Conservation (phyloP, 2,888 invertebrate genomes). For the Lumbricus terrestris region DNA sequence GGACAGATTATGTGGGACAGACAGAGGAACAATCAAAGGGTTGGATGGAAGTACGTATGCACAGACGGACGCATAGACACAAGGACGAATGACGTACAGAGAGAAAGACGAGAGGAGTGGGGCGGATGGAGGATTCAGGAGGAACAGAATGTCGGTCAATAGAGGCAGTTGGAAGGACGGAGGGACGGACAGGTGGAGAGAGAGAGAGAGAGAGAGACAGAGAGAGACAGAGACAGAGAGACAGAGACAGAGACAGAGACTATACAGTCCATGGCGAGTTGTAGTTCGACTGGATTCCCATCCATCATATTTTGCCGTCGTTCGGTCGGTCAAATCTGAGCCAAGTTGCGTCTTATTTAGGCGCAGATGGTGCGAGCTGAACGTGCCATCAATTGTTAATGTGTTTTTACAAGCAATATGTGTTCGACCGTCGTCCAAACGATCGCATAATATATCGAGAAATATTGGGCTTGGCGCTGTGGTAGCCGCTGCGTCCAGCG, state of each 20-base stretch:
- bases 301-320: not conserved
- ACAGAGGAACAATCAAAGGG: too few relatives aligned
- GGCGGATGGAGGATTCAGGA: too few relatives aligned
- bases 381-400: conserved; percentile 10
- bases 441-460: not conserved
- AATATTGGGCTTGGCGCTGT: not conserved
- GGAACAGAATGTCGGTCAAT: too few relatives aligned
- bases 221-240: not conserved
- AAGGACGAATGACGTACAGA: not conserved
- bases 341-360: conserved; percentile 11
- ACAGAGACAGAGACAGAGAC: not conserved
- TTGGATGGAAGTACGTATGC: not conserved
- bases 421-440: not conserved
- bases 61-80: not conserved
- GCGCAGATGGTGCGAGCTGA: not conserved
- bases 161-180: not conserved
- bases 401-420: conserved; percentile 5
- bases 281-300: not conserved
- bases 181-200: not conserved
- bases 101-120: not conserved
- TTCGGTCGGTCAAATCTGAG: not conserved
- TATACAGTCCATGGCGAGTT: not conserved
- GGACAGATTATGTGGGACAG: too few relatives aligned
- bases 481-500: not conserved
- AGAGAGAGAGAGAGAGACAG: too few relatives aligned